Evolutionary conservation across 1,140 invertebrate genomes (phyloP), one percentile per base, ranked within the genome.

Genomic region (Orius laevigatus): DNA sequence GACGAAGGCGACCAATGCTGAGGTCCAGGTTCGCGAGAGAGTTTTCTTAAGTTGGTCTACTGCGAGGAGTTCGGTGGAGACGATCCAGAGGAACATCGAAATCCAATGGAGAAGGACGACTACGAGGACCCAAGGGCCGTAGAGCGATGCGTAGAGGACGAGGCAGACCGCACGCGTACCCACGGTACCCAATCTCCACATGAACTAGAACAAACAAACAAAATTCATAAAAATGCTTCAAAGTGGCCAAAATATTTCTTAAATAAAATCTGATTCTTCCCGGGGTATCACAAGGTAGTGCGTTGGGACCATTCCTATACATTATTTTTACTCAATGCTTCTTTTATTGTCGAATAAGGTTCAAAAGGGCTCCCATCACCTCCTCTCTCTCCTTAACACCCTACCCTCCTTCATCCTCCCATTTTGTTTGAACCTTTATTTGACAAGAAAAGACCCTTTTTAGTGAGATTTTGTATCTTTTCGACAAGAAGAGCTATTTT

Each of bases 141-240:
- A 92, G 16, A 84, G 68, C 11, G 82, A 80, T 15, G 88, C 85
- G 62, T 92, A 94, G 3, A 85, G 77, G 4, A 82, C 80, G 10
- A 93, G 68, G 2, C 84, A 81, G 16, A 84, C 73, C 19, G 86
- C 78, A 50, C 88, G 64, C 1, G 84, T 79, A 11, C 79, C 79
- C 5, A 93, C 77, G 5, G 88, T 92, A n/a, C 89, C 87, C 10
- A 86, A 59, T 19, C 88, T 68, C 82, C 82, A 87, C 3, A 79
- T 66, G 52, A 91, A 75, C 69, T 85, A 73, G 52, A 71, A 72
- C 49, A 79, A 58, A 40, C 52, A 45, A 40, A 25, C n/a, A n/a
- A 47, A 53, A 42, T 19, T 15, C 5, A 11, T 11, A 15, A 15
- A 3, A 42, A 42, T 15, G 11, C 5, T 8, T 40, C 11, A 8